These are phyloP conservation scores for Argyresthia goedartella DNA, from an alignment of 2,888 invertebrate species.

Conservation along the genomic window DNA sequence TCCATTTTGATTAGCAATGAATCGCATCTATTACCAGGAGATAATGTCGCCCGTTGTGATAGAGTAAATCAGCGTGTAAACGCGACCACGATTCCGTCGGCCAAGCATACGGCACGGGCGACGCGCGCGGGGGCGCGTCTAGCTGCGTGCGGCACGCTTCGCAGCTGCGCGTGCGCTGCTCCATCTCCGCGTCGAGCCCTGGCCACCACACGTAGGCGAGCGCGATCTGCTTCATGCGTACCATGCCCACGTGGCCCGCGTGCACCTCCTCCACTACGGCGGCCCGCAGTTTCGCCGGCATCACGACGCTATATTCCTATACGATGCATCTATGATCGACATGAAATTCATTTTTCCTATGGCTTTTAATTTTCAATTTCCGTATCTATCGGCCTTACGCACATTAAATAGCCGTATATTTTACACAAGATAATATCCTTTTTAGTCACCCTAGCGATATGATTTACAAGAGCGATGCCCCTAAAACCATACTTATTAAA, in stretches of 20 bases:
- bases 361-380: slow-evolving; percentile 9
- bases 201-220: slow-evolving; percentile 17
- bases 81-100: slow-evolving; percentile 2
- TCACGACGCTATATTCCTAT: slow-evolving; percentile 13
- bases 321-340: slow-evolving; percentile 11
- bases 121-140: background rate
- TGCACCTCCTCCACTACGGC: slow-evolving; percentile 7
- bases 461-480: too few relatives aligned
- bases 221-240: slow-evolving; percentile 16
- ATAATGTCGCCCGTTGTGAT: slow-evolving; percentile 1
- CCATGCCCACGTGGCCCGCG: slow-evolving; percentile 15
- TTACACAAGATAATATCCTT: background rate
- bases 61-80: slow-evolving; percentile 9
- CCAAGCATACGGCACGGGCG: slow-evolving; percentile 1
- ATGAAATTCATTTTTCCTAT: slow-evolving; percentile 9
- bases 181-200: slow-evolving; percentile 14
- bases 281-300: slow-evolving; percentile 1
- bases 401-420: background rate
- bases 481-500: too few relatives aligned
- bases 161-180: slow-evolving; percentile 11
- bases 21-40: background rate
- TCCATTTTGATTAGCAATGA: background rate
- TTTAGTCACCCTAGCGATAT: too few relatives aligned
- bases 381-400: background rate
- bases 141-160: slow-evolving; percentile 10